Base-by-base conservation (phyloP, 2,888 invertebrate species). In the Zygaena filipendulae region DNA sequence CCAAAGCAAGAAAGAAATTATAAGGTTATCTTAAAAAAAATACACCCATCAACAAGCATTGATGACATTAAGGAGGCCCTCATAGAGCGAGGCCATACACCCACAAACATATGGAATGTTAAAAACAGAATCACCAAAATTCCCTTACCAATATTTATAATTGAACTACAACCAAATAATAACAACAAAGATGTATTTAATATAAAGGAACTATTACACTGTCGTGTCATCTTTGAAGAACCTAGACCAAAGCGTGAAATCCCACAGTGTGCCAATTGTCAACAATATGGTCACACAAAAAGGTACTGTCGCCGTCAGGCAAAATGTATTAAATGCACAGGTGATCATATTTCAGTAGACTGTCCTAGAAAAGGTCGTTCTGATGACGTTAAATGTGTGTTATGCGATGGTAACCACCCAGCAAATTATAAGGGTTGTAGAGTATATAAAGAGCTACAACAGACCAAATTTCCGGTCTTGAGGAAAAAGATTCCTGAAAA, bases 371-470 rank as follows among this genome's bases (percentile, higher is more conserved):
- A 43, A 35, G 35, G 14, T 11, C 24, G 39, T 4, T 40, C 36
- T 0, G 30, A 39, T 12, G 10, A 22, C n/a, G 45, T 45, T 0
- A 45, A 44, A 32, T 47, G 43, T 18, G 24, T 32, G 0, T 32
- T 43, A 2, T 45, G 45, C 21, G 29, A 36, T 2, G 48, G 43
- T 6, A 45, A 45, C 11, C 46, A 48, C 12, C 41, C 44, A 3
- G 42, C 42, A 1, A 45, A 44, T 19, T 46, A 40, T 11, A 42
- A 39, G 11, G 38, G 38, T 11, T 42, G 40, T 20, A 28, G 11
- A 6, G 36, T 38, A 2, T 42, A 42, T 13, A 39, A 28, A 20
- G 41, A 45, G 4, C 13, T 42, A 6, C 36, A 35, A 21, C 40
- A 37, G 24, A 16, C 25, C 16, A 16, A 4, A 16, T 16, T 6